Evolutionary conservation across 2,888 invertebrate species (phyloP).

Genomic region (Orgyia antiqua): DNA sequence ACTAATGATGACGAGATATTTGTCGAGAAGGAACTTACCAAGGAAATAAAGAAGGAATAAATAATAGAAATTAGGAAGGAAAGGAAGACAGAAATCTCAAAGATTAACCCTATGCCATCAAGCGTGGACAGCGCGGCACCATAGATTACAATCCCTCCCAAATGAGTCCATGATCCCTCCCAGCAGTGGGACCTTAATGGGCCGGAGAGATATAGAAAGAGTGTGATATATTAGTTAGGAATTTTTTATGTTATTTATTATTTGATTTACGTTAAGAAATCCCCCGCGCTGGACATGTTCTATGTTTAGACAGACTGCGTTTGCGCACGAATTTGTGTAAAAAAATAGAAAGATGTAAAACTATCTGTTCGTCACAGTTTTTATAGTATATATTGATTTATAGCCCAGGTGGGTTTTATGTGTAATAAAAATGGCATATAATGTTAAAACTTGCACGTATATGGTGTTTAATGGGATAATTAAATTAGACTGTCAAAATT

Average conservation of each 20-base stretch:
- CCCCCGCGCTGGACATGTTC: background rate
- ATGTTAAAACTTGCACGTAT: conserved; percentile 15
- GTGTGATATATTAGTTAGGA: no score
- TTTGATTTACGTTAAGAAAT: no score
- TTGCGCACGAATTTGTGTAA: conserved; percentile 17
- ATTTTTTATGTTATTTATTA: no score
- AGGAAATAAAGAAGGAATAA: no score
- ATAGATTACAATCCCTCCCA: no score
- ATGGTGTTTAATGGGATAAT: conserved; percentile 17
- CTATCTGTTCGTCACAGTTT: conserved; percentile 25
- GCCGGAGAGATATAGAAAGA: no score
- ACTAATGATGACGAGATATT: conserved; percentile 85
- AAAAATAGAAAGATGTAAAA: conserved; percentile 21
- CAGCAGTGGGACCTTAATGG: no score
- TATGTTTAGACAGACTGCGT: conserved; percentile 13
- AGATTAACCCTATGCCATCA: no score
- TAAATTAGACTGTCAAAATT: conserved; percentile 11
- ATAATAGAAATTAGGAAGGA: no score
- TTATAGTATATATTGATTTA: conserved; percentile 26
- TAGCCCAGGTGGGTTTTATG: conserved; percentile 27
- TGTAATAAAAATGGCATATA: conserved; percentile 15
- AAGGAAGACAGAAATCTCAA: no score
- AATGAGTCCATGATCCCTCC: no score
- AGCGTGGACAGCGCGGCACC: no score
- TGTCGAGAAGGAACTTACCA: conserved; percentile 82